These are phyloP conservation scores for Drosophila seguyi DNA, from an alignment of 1,140 invertebrate species.

Conservation along the genomic window DNA sequence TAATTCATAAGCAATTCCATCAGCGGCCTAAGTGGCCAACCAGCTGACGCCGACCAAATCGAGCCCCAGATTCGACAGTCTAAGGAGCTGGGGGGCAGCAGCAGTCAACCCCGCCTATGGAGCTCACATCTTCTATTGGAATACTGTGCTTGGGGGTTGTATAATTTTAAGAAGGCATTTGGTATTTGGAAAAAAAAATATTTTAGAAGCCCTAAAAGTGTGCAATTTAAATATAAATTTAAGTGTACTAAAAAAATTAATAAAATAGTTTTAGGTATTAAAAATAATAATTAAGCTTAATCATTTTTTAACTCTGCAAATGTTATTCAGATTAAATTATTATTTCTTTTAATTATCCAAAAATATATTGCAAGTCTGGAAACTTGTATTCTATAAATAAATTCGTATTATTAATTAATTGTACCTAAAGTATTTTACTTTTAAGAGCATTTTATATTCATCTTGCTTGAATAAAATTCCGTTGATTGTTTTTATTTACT, in stretches of 20 bases:
- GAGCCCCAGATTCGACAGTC: constrained; percentile 31
- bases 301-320: background rate
- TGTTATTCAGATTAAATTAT: background rate
- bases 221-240: background rate
- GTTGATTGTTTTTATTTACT: constrained; percentile 73
- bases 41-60: constrained; percentile 77
- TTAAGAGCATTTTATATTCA: constrained; percentile 1
- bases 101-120: constrained; percentile 17
- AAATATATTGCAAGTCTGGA: no score
- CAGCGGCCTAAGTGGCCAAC: constrained; percentile 84
- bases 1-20: constrained; percentile 85
- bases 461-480: background rate
- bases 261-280: background rate
- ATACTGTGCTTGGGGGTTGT: background rate
- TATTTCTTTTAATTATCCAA: background rate
- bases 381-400: no score
- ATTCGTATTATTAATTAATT: no score
- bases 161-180: background rate
- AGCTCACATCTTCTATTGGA: background rate
- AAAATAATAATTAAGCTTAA: background rate
- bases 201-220: background rate
- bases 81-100: background rate
- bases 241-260: background rate
- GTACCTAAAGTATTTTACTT: no score
- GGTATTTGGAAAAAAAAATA: background rate